Evolutionary conservation across 2,888 invertebrate genomes (phyloP), one percentile per base, ranked within the genome.

Genomic region (Drosophila koepferae): DNA sequence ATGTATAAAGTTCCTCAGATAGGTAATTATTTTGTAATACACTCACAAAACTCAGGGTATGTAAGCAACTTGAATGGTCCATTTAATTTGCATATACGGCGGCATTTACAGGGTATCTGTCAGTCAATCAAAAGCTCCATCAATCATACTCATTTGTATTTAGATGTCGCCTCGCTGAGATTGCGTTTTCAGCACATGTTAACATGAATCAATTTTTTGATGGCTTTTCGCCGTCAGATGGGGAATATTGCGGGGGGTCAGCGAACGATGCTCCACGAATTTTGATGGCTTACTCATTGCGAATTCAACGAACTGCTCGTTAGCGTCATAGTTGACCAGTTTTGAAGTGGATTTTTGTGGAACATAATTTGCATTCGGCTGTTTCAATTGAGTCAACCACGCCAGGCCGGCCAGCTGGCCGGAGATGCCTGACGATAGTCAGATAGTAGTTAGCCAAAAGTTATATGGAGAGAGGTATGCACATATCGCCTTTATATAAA

Each of bases 241-340:
- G 14, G 36, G 53, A 2, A 18, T 2, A 20, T 14, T 1, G 31
- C 2, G 12, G 12, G 40, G 28, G 46, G 31, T 36, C 20, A 49
- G 44, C 31, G 28, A 61, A 28, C 54, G 68, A 72, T 72, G 59
- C 68, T 73, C 5, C 20, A 43, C 49, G 59, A 58, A 78, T 71
- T 65, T 74, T 43, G 54, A 79, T 67, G 44, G 66, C 66, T 75
- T 75, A 64, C 72, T 77, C 79, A 78, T 62, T 31, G 53, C 48
- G 31, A 58, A 71, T 77, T 77, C 74, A 10, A 23, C 51, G 70
- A 77, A 77, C 56, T 63, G n/a, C 10, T 41, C 44, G 34, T 31
- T 59, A 46, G 55, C 61, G 77, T 77, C 77, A 72, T 58, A 28
- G 10, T 6, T 10, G 20, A 20, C 20, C n/a, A 40, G 14, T 44